Evolutionary conservation across 2,888 invertebrate genomes (phyloP).

Genomic region (Nomada hirtipes): DNA sequence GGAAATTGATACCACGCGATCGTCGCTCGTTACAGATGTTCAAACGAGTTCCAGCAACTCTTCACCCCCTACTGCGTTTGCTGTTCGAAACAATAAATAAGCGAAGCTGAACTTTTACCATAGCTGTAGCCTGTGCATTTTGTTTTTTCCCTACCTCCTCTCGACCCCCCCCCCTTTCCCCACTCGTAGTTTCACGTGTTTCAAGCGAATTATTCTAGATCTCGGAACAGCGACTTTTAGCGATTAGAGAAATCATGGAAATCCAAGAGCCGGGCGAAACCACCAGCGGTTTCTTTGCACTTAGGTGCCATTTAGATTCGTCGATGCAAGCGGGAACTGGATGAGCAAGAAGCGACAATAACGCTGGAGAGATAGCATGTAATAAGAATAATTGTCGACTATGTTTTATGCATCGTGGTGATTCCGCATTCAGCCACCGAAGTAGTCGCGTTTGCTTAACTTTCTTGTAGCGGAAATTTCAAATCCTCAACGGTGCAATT

Average conservation of each 20-base stretch:
- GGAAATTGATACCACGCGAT: slow-evolving; percentile 42
- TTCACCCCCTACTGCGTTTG: not conserved
- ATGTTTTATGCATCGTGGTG: slow-evolving; percentile 51
- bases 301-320: too few species aligned
- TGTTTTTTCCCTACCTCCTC: not conserved
- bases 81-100: slow-evolving; percentile 47
- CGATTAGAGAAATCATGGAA: slow-evolving; percentile 36
- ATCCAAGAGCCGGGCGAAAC: not conserved
- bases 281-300: slow-evolving; percentile 27
- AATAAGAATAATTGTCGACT: slow-evolving; percentile 53
- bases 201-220: slow-evolving; percentile 40
- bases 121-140: not conserved
- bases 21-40: slow-evolving; percentile 30
- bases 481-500: slow-evolving; percentile 34
- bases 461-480: slow-evolving; percentile 30
- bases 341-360: slow-evolving; percentile 42
- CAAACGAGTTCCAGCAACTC: slow-evolving; percentile 35
- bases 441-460: slow-evolving; percentile 35
- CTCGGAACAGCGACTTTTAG: slow-evolving; percentile 15
- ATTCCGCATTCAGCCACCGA: slow-evolving; percentile 45
- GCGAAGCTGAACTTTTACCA: slow-evolving; percentile 20
- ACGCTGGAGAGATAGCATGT: slow-evolving; percentile 42
- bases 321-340: slow-evolving; percentile 21
- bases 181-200: slow-evolving; percentile 7
- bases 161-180: not conserved